Evolutionary conservation across 2,113 vertebrate genomes (phyloP), one percentile per base, ranked within the genome.

Genomic region (Henicopernis longicauda): DNA sequence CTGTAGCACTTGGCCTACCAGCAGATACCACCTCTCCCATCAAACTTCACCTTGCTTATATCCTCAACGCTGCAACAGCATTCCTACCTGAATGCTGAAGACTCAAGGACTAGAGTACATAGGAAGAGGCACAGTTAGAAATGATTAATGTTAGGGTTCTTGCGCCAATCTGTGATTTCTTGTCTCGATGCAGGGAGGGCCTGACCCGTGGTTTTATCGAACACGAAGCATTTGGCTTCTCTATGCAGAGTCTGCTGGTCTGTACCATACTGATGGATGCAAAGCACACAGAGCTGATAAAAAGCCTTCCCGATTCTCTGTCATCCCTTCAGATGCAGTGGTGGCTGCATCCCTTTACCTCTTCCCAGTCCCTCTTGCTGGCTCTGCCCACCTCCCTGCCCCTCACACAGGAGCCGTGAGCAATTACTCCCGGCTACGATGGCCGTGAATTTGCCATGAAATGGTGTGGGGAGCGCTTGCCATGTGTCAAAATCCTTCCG

Each of bases 201-300:
- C 76, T 92, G 95, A 96, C 94, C 95, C 4, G 0, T n/a, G 57
- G 13, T 31, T 70, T 94, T 82, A 93, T 91, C 61, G 3, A 85
- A 74, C 88, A 47, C 1, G 0, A 70, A 78, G 73, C 34, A 2
- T 72, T 94, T 93, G 90, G 55, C 45, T 93, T 62, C 62, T 74
- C 58, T 15, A 1, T 5, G 26, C 29, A 7, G 69, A 49, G 27
- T 15, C 76, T 31, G 78, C 76, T 34, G 49, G 26, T 69, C 81
- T 73, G 59, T 49, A 9, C 58, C 7, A 1, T 69, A 10, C 80
- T 70, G 81, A 86, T 11, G 73, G 92, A 90, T 80, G 71, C 49
- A 9, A 26, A 71, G 52, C 38, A 36, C 90, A 26, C 3, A 25
- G 44, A n/a, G 52, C 40, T 86, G 73, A 89, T 69, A 54, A 45